Evolutionary conservation across 2,888 invertebrate species (phyloP), one percentile per base, ranked within the genome.

Genomic region (Cotesia congregata): DNA sequence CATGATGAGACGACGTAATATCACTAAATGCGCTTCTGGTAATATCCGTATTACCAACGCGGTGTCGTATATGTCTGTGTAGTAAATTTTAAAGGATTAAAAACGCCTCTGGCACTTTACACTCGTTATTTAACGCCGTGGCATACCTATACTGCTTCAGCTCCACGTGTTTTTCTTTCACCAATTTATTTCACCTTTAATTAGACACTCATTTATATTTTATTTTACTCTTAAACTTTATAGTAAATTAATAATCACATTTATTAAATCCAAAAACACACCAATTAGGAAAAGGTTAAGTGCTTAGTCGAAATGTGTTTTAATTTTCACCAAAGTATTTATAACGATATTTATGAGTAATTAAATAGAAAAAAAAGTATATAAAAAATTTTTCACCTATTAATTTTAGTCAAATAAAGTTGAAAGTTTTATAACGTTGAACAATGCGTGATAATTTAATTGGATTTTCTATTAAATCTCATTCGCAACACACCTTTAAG

Each of bases 1-100:
- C 62, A 17, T 72, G 64, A 72, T 72, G 72, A 72, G 72, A 62
- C 72, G 20, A 72, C 38, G 72, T 72, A 62, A 72, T 40, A 64
- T 17, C 20, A 38, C 61, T 38, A 72, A 30, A 50, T 50, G 50
- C 12, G 50, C 50, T 50, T 7, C 50, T 50, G 50, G 50, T 50
- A 50, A 50, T 50, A 12, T 50, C 12, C 50, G 50, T 50, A 50
- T 50, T 50, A 50, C 50, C 12, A 30, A 30, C 30, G 4, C 30
- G 30, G 50, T 50, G 50, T 7, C 12, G 50, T 50, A 7, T 50
- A 50, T 50, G 50, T 50, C 50, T 50, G 50, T 50, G 50, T 50
- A 50, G 12, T 50, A 50, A 12, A 50, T 50, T 50, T 50, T 50
- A 50, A 50, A 50, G 50, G 50, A 50, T 50, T 50, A 50, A 50